Conservation (phyloP, 2,113 vertebrate genomes). For the Daboia siamensis region DNA sequence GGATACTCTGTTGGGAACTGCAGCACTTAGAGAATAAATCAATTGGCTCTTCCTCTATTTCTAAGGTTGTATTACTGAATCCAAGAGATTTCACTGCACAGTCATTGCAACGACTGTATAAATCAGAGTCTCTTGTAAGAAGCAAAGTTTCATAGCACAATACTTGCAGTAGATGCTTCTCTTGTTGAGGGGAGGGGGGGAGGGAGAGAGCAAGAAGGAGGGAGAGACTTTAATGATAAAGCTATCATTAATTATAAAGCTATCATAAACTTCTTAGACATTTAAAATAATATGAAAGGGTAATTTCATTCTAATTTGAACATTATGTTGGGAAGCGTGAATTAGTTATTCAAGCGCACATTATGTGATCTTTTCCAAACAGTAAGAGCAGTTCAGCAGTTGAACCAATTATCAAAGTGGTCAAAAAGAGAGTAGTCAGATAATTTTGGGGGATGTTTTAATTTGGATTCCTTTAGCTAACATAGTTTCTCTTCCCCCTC, state of each 20-base stretch:
- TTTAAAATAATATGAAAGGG: too few relatives aligned
- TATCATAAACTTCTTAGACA: not conserved
- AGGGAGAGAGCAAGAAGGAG: too few relatives aligned
- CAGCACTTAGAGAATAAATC: constrained; percentile 17
- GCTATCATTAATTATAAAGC: not conserved
- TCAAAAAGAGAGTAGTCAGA: not conserved
- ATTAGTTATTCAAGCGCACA: not conserved
- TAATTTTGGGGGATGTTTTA: not conserved
- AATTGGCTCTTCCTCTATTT: not conserved
- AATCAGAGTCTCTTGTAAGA: not conserved
- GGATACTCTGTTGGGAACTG: constrained; percentile 23
- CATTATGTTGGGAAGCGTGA: too few relatives aligned
- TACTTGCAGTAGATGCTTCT: not conserved
- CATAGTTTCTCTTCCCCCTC: not conserved
- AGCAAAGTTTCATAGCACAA: not conserved
- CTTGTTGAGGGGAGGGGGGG: not conserved
- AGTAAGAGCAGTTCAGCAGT: not conserved
- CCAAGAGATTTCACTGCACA: not conserved
- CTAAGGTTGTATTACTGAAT: not conserved
- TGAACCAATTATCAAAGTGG: not conserved
- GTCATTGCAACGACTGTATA: not conserved
- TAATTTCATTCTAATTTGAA: too few relatives aligned
- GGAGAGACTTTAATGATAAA: too few relatives aligned
- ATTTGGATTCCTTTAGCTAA: not conserved
- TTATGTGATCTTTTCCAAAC: not conserved